Evolutionary conservation across 2,113 vertebrate species (phyloP).

Genomic region (Pteruthius melanotis): DNA sequence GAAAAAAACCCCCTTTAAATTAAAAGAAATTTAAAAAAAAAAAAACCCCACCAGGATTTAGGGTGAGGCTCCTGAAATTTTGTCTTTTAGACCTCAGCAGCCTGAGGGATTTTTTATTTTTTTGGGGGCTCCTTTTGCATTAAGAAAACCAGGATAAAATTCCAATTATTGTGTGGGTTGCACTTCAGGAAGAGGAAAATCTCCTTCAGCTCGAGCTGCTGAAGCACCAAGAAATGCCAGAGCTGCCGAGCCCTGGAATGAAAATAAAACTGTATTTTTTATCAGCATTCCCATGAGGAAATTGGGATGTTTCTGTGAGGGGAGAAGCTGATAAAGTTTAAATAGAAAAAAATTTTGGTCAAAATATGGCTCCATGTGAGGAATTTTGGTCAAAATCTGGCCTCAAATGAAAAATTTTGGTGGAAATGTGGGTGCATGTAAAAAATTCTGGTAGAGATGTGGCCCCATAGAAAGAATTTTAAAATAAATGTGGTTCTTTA

Average conservation of each 20-base stretch:
- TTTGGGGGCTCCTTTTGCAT: background rate
- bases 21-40: no score
- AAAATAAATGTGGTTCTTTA: background rate
- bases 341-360: background rate
- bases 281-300: fast-evolving
- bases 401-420: background rate
- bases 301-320: background rate
- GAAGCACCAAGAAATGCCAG: background rate
- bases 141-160: background rate
- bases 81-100: background rate
- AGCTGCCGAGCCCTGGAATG: background rate
- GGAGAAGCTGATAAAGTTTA: background rate
- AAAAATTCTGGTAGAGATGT: background rate
- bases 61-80: background rate
- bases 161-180: background rate
- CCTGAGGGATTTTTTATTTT: background rate
- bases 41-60: no score
- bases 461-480: background rate
- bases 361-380: background rate
- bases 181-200: background rate
- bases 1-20: no score
- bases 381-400: background rate
- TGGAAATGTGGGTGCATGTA: fast-evolving
- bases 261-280: background rate
- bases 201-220: background rate